Evolutionary conservation across 2,888 invertebrate genomes (phyloP), one percentile per base, ranked within the genome.

Genomic region (Scelioninae gen. 1): DNA sequence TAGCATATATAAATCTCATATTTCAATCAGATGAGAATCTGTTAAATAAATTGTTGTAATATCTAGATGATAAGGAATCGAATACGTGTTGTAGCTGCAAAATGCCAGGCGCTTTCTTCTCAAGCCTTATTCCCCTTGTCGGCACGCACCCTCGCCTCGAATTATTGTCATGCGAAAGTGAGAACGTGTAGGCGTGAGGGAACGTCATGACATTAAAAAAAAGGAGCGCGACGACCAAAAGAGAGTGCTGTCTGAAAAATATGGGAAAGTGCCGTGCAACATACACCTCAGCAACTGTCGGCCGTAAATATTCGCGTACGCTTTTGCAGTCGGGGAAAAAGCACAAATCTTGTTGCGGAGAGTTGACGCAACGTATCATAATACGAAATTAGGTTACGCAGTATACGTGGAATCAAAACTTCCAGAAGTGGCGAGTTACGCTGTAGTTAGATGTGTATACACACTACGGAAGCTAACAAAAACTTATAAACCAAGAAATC

Each of bases 161-260:
- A 81, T 81, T 81, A 81, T 81, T 81, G 69, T 81, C 80, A 80
- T 68, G 72, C 53, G 74, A 74, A 80, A 80, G 62, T 68, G 80
- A 80, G 80, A 74, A 80, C 68, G 74, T 69, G 80, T 51, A 23
- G 51, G 11, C 72, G 63, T 16, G 79, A 79, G 66, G 60, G 65
- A 60, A 31, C 53, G 55, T 79, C 79, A 40, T 60, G 60, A 23
- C 62, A 13, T 49, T 38, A 72, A 66, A 79, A 72, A 79, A 78
- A 49, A n/a, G 68, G 10, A 56, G 38, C 49, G 45, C 11, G 31
- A 6, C 62, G 16, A 32, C 45, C 47, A 58, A 51, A 74, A 53
- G 68, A 74, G 72, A 68, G 62, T 68, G 74, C 55, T 60, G 49
- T 74, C 53, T 68, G 74, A 72, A 74, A 68, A 74, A 80, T 74